Evolutionary conservation across 2,888 invertebrate genomes (phyloP), one percentile per base, ranked within the genome.

Genomic region (Crocallis elinguaria): DNA sequence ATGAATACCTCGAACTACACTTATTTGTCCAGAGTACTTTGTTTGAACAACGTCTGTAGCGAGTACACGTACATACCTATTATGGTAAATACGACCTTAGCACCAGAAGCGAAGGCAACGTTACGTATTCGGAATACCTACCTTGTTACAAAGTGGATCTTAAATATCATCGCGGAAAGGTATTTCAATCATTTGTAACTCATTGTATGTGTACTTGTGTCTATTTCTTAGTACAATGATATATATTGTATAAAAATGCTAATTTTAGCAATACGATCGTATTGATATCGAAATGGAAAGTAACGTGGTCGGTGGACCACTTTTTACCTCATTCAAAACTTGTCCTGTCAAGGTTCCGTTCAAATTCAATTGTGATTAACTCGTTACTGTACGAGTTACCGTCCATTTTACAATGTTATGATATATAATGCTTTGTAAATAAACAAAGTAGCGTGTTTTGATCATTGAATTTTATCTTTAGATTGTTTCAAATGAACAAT

Each of bases 241-340:
- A 9, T n/a, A 1, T n/a, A 1, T 9, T 25, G 25, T 25, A n/a
- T n/a, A n/a, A n/a, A n/a, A n/a, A n/a, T n/a, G n/a, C n/a, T n/a
- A n/a, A n/a, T n/a, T n/a, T n/a, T n/a, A n/a, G n/a, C n/a, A n/a
- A n/a, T 25, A 25, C 25, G 1, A 25, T 25, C 25, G 37, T 32
- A 36, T 25, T 41, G 25, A 25, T 29, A 32, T 30, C n/a, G 48
- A 53, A 53, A 53, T 49, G 38, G 53, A 54, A 43, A 48, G 53
- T 49, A 29, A 38, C 33, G 19, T 38, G 42, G 12, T 66, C 62
- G 60, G 66, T 70, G 74, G 65, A 67, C 74, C 64, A 76, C 77
- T 78, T 80, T 78, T 74, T 64, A 69, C 72, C 63, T 66, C 49
- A 43, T 49, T 57, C 63, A 55, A 67, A 77, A 75, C 75, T 75